Evolutionary conservation across 2,797 vertebrate genomes (phyloP), one percentile per base, ranked within the genome.

Genomic region (Sebastes iracundus): DNA sequence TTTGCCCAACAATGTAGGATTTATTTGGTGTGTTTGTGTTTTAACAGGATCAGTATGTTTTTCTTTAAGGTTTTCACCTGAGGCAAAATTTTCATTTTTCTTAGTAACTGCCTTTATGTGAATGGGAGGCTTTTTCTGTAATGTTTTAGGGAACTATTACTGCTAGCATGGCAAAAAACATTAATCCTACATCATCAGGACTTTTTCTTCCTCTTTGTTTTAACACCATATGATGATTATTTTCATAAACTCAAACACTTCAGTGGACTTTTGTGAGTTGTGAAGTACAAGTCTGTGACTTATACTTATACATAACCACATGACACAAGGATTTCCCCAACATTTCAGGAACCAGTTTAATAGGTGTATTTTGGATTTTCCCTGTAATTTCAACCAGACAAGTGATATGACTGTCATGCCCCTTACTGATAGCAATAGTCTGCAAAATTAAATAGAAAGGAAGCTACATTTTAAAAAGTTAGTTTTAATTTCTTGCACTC

Each of bases 291-390:
- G 16, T 28, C 5, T 38, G 14, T 59, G 9, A 30, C 20, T 35
- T 46, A 63, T 33, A 30, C 20, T 35, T 46, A 59, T 33, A 27
- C 33, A 28, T 1, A 9, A 70, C 6, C 16, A 60, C 3, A 10
- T 61, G 16, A 42, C 7, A 12, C 10, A 33, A 72, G 52, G 75
- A 13, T 18, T 80, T 72, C 60, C 12, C 68, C 3, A 52, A 5
- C 9, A 38, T 59, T 38, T 30, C 35, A 60, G 32, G 12, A 85
- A 79, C 73, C 42, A 46, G 8, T 32, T 56, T 46, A 18, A 20
- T 46, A 20, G 3, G 11, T 27, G 38, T 62, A 4, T 14, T 23
- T 28, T 67, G 72, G 82, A 87, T 16, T 88, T 92, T 23, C 79
- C 79, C 76, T 58, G 22, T 20, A 20, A 52, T 23, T 61, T 52